Percentiles rank a stretch among this genome's conserved stretches.
phyloP scores from a whole-genome alignment of 2,888 invertebrate genomes.

The Eristalis arbustorum region DNA sequence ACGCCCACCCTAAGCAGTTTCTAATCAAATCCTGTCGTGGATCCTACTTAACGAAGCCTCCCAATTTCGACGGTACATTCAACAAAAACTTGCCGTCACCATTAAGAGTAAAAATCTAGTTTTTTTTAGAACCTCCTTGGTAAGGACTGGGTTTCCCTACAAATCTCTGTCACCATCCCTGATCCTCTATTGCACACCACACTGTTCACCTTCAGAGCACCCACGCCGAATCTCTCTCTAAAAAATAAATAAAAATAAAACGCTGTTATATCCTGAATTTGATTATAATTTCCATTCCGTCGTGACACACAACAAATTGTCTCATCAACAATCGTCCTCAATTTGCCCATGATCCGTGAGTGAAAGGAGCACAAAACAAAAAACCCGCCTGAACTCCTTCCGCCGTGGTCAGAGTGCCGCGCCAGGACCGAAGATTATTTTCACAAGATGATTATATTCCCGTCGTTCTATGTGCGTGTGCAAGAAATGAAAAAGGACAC shows the following conservation, averaged over 20 bases:
- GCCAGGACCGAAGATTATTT: constrained; percentile 12
- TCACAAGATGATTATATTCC: constrained; percentile 37
- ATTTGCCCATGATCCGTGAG: background rate
- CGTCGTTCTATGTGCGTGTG: background rate
- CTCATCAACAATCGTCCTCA: constrained; percentile 21
- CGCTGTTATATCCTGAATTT: background rate
- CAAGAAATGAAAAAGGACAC: constrained; percentile 14
- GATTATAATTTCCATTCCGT: background rate
- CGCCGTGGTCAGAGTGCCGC: background rate
- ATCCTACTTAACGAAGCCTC: too few species aligned
- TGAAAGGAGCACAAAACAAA: background rate
- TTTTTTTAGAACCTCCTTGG: too few species aligned
- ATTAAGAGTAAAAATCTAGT: too few species aligned
- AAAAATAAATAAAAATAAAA: background rate
- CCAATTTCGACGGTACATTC: too few species aligned
- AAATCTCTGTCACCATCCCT: too few species aligned
- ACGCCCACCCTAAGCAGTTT: too few species aligned
- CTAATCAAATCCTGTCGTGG: too few species aligned
- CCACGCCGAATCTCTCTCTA: background rate
- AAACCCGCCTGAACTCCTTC: background rate
- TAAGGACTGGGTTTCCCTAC: too few species aligned
- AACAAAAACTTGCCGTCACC: too few species aligned
- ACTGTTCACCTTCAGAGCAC: background rate
- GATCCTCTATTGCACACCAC: too few species aligned
- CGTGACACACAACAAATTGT: constrained; percentile 22